These are phyloP conservation scores for Sipha maydis DNA, from an alignment of 2,888 invertebrate genomes.

Conservation along the genomic window DNA sequence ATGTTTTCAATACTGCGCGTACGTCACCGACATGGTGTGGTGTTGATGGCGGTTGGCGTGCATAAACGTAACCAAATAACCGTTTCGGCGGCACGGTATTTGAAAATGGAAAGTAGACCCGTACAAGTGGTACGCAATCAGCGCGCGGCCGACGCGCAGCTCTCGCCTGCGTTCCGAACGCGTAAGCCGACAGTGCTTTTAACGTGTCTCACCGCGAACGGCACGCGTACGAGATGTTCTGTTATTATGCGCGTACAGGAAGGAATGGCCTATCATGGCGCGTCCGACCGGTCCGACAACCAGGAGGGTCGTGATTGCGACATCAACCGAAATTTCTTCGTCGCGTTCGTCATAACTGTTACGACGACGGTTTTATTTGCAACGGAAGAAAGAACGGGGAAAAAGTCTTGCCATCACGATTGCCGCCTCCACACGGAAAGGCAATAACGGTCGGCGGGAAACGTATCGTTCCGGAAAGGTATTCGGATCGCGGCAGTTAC, in stretches of 20 bases:
- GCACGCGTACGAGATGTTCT: neutral
- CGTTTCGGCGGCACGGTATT: neutral
- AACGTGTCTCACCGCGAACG: neutral
- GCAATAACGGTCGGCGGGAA: no score
- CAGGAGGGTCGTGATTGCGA: neutral
- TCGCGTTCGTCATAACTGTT: neutral
- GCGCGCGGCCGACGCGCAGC: neutral
- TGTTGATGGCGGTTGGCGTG: no score
- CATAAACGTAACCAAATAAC: no score
- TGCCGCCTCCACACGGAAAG: no score
- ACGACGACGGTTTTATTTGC: no score
- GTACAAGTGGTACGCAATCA: neutral
- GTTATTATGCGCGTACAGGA: neutral
- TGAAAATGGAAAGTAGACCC: constrained; percentile 1
- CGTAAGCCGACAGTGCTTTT: neutral
- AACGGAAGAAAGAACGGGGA: no score
- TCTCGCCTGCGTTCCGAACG: neutral
- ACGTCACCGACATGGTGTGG: no score
- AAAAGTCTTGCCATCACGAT: no score
- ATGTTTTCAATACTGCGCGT: no score
- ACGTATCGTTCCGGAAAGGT: no score
- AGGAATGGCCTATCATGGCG: neutral
- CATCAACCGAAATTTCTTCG: neutral
- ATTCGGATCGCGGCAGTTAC: no score
- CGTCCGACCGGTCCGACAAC: neutral